Evolutionary conservation across 2,797 vertebrate species (phyloP).

Genomic region (Cuniculus paca): DNA sequence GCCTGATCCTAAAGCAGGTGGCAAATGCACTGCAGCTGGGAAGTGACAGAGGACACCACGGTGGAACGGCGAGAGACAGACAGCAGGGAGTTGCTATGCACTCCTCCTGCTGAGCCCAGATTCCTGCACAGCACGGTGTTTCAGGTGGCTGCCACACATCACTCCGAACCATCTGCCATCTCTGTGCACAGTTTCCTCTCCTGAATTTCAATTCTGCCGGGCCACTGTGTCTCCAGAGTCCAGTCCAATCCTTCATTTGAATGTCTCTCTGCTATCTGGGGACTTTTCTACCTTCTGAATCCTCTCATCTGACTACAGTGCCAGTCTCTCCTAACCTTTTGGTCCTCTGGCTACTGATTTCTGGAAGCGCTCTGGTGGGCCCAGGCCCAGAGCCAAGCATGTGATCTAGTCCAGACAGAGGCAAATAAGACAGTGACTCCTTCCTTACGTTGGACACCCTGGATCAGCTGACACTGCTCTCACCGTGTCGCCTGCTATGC

Average conservation of each 20-base stretch:
- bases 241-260: not conserved
- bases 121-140: not conserved
- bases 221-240: not conserved
- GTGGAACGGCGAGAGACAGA: not conserved
- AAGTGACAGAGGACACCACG: not conserved
- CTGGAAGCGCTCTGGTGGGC: not conserved
- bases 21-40: not conserved
- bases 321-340: not conserved
- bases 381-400: not conserved
- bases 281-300: not conserved
- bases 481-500: not conserved
- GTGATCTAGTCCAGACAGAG: not conserved
- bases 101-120: not conserved
- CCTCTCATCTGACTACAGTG: not conserved
- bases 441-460: not conserved
- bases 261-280: not conserved
- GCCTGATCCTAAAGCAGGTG: not conserved
- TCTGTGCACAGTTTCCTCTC: not conserved
- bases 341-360: not conserved
- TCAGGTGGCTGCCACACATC: not conserved
- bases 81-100: not conserved
- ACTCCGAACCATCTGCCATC: not conserved
- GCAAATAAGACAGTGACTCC: not conserved
- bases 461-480: not conserved
- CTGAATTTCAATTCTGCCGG: not conserved